These are phyloP conservation scores for Monopterus albus DNA, from an alignment of 2,113 vertebrate genomes.

Conservation along the genomic window DNA sequence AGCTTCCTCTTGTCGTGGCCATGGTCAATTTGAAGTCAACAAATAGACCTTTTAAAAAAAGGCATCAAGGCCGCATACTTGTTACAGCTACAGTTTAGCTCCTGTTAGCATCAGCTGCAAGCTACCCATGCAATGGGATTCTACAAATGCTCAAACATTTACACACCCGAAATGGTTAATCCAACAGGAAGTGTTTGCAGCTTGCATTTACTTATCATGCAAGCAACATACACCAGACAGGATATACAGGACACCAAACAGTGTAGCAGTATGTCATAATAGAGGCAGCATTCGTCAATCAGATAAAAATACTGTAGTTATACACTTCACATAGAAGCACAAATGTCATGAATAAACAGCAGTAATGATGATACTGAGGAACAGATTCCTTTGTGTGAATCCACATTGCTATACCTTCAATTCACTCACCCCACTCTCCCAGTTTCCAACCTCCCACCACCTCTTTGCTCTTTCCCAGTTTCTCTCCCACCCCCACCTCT, in stretches of 20 bases:
- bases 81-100: conserved; percentile 21
- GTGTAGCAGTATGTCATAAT: no score
- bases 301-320: no score
- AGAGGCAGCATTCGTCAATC: not conserved
- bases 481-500: not conserved
- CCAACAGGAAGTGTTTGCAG: conserved; percentile 26
- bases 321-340: no score
- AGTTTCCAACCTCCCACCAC: conserved; percentile 20
- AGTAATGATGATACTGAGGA: not conserved
- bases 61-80: conserved; percentile 21
- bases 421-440: conserved; percentile 28
- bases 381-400: conserved; percentile 23
- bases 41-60: conserved; percentile 22
- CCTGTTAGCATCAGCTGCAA: not conserved
- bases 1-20: conserved; percentile 34
- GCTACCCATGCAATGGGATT: not conserved
- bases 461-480: not conserved
- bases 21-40: conserved; percentile 27
- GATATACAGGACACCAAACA: not conserved
- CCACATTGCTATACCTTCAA: not conserved
- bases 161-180: not conserved
- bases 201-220: conserved; percentile 8
- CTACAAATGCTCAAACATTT: not conserved
- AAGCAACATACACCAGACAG: not conserved
- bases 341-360: conserved; percentile 10